Evolutionary conservation across 2,797 vertebrate species (phyloP).

Genomic region (Limnodromus scolopaceus): DNA sequence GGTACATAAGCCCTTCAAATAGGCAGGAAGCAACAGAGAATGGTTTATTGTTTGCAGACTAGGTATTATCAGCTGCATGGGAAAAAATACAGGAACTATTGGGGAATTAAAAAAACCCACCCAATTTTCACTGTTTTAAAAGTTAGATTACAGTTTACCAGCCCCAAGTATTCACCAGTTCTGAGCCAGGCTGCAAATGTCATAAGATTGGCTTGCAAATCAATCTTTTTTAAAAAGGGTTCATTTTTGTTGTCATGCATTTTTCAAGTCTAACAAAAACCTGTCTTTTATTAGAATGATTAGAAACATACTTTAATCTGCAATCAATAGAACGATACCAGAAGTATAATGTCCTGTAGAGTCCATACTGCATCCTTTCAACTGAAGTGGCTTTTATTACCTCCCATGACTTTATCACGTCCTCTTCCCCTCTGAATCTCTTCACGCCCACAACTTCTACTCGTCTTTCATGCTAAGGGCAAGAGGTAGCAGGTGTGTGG

Average conservation of each 20-base stretch:
- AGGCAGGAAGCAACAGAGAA: neutral
- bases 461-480: neutral
- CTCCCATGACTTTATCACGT: neutral
- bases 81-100: neutral
- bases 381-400: neutral
- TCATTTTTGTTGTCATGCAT: neutral
- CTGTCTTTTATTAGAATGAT: neutral
- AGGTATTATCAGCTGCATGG: neutral
- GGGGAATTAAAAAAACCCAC: neutral
- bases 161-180: neutral
- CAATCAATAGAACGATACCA: neutral
- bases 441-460: neutral
- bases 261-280: neutral
- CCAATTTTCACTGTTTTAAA: fast-evolving
- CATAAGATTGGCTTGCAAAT: neutral
- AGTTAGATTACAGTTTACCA: neutral
- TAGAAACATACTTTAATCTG: neutral
- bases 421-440: neutral
- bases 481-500: neutral
- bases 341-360: neutral
- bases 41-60: neutral
- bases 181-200: neutral
- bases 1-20: neutral
- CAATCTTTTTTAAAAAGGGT: neutral
- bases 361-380: neutral